Conservation (phyloP, 2,113 vertebrate species). For the Urocynchramus pylzowi region DNA sequence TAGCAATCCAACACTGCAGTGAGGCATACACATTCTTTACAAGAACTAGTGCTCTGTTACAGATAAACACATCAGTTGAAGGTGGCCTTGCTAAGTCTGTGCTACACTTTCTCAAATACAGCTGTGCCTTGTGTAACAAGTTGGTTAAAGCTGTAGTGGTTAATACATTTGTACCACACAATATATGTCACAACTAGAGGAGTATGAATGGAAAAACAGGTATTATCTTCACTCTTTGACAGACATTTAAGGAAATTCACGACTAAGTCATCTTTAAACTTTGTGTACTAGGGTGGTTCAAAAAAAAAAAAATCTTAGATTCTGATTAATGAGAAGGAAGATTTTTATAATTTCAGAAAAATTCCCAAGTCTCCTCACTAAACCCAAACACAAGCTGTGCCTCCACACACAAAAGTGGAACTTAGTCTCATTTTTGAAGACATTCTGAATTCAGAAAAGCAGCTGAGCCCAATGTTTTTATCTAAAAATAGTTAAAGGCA, state of each 20-base stretch:
- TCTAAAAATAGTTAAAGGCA: neutral
- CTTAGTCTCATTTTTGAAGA: neutral
- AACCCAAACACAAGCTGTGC: neutral
- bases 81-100: neutral
- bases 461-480: neutral
- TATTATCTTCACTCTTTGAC: neutral
- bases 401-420: neutral
- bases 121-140: neutral
- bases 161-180: neutral
- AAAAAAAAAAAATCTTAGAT: neutral
- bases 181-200: neutral
- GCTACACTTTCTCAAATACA: neutral
- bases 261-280: neutral
- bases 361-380: neutral
- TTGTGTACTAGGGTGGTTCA: neutral
- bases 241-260: neutral
- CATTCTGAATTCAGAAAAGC: neutral
- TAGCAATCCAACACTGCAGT: neutral
- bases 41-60: neutral
- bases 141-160: neutral
- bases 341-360: neutral
- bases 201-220: neutral
- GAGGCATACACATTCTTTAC: neutral
- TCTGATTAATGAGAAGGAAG: neutral
- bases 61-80: neutral